Conservation (phyloP, 1,140 invertebrate species). For the Bicyclus anynana region DNA sequence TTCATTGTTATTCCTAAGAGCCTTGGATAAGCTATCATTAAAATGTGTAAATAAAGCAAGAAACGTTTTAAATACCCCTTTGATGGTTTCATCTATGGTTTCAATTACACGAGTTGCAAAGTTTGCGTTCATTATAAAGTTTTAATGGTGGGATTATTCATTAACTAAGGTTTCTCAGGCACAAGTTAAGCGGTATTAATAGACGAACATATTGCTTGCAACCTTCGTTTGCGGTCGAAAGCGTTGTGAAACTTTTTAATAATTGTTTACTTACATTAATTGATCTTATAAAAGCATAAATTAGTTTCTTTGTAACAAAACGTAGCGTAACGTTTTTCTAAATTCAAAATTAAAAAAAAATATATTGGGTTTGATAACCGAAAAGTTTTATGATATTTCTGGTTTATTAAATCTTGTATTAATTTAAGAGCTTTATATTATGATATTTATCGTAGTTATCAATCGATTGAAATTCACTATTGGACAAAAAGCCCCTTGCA, state of each 20-base stretch:
- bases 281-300: neutral
- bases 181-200: constrained; percentile 1
- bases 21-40: neutral
- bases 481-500: too few species aligned
- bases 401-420: too few species aligned
- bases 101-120: constrained; percentile 1
- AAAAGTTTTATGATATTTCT: too few species aligned
- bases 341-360: too few species aligned
- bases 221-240: neutral
- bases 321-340: too few species aligned
- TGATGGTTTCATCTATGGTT: constrained; percentile 2
- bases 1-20: too few species aligned
- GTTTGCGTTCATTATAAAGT: constrained; percentile 16
- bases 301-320: too few species aligned
- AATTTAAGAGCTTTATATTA: too few species aligned
- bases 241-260: neutral
- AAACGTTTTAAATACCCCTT: neutral
- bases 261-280: neutral
- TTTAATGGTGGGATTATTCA: constrained; percentile 14
- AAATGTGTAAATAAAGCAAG: neutral
- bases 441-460: too few species aligned
- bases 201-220: neutral
- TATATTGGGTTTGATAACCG: too few species aligned
- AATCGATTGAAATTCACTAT: too few species aligned
- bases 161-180: constrained; percentile 5